These are phyloP conservation scores for Alloscopus bannaensis DNA, from an alignment of 2,888 invertebrate species.

Conservation along the genomic window DNA sequence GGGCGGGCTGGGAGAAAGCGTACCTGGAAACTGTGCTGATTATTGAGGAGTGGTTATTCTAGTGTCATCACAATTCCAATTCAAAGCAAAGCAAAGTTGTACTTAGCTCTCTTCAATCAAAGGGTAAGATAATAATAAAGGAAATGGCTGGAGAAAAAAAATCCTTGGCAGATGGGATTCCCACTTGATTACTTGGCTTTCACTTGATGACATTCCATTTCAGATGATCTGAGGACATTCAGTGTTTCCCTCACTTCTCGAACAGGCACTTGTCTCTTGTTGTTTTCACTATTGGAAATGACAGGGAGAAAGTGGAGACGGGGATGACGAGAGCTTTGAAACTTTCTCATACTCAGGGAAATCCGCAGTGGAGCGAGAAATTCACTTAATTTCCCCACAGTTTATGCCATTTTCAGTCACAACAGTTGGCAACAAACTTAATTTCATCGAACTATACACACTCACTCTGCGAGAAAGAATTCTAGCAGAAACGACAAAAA, in stretches of 20 bases:
- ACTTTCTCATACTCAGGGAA: conserved; percentile 53
- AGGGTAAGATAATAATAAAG: conserved; percentile 26
- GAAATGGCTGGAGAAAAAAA: conserved; percentile 40
- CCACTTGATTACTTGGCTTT: conserved; percentile 40
- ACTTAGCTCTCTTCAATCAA: conserved; percentile 9
- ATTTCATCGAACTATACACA: conserved; percentile 57
- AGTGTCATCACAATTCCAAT: too few relatives aligned
- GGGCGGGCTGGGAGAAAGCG: too few relatives aligned
- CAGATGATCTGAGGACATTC: conserved; percentile 43
- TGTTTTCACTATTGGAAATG: conserved; percentile 49
- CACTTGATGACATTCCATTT: conserved; percentile 37
- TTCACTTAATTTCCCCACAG: conserved; percentile 68
- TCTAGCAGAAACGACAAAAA: too few relatives aligned
- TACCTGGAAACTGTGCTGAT: too few relatives aligned
- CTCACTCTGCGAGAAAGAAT: too few relatives aligned
- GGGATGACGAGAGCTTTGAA: conserved; percentile 32
- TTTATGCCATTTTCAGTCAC: conserved; percentile 68
- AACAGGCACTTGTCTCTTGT: not conserved
- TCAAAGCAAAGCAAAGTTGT: too few relatives aligned
- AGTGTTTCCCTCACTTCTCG: not conserved
- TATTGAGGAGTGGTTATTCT: too few relatives aligned
- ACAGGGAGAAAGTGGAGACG: conserved; percentile 44
- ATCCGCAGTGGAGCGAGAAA: conserved; percentile 64
- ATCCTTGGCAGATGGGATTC: conserved; percentile 32
- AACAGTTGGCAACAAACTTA: conserved; percentile 65